Evolutionary conservation across 1,140 invertebrate species (phyloP).

Genomic region (Magallana gigas): DNA sequence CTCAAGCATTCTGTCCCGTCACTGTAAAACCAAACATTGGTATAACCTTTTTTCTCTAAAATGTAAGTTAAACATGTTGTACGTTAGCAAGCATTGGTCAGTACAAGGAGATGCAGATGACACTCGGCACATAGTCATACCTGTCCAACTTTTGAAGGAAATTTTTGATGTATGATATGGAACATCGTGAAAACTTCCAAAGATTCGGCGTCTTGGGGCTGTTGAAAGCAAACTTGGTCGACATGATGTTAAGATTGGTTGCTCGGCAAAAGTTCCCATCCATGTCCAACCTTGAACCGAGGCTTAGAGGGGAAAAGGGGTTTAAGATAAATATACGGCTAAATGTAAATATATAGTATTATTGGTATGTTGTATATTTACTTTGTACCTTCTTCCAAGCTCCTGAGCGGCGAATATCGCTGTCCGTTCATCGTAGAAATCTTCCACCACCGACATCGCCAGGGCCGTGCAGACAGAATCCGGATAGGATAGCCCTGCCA

Average conservation of each 20-base stretch:
- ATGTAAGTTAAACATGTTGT: not conserved
- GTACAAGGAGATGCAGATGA: not conserved
- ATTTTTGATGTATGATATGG: constrained; percentile 56
- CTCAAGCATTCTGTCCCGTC: not conserved
- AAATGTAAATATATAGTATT: too few species aligned
- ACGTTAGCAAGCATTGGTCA: not conserved
- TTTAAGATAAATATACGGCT: too few species aligned
- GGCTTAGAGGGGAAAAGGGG: constrained; percentile 22
- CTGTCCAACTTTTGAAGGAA: constrained; percentile 50
- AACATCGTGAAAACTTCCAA: constrained; percentile 63
- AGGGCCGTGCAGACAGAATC: constrained; percentile 37
- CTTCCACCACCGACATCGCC: constrained; percentile 45
- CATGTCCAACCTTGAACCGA: constrained; percentile 63
- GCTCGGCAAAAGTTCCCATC: constrained; percentile 64
- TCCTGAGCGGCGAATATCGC: constrained; percentile 37
- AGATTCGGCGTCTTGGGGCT: constrained; percentile 58
- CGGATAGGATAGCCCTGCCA: constrained; percentile 43
- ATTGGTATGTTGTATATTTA: not conserved
- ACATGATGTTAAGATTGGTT: constrained; percentile 63
- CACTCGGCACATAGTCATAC: not conserved
- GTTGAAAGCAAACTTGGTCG: constrained; percentile 57
- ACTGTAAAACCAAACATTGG: not conserved
- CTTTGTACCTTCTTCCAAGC: constrained; percentile 42
- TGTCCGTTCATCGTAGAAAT: constrained; percentile 38
- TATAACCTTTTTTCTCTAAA: too few species aligned